Evolutionary conservation across 2,113 vertebrate genomes (phyloP), one percentile per base, ranked within the genome.

Genomic region (Varanus komodoensis): DNA sequence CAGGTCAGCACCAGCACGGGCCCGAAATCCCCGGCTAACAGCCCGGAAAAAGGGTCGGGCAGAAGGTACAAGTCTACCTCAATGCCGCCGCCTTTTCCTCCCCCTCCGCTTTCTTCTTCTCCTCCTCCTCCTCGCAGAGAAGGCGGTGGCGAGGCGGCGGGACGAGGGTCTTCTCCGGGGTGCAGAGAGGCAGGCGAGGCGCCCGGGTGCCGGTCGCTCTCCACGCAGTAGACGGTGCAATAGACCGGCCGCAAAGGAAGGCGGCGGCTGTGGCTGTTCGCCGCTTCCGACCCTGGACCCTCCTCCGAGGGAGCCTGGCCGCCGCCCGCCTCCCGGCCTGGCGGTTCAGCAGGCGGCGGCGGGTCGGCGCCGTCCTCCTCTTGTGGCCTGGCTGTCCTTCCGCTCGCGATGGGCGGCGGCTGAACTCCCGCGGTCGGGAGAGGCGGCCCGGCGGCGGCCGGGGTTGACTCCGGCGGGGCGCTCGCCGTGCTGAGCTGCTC

Each of bases 181-280:
- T 5, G 74, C 6, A 73, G 82, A 14, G 71, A 86, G 38, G 7
- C 89, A 15, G 2, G 38, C n/a, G 74, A 88, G 69, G 84, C 85
- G 5, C 78, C 88, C 85, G 92, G 89, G 11, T 87, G 92, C 84
- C 94, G 82, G 92, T 99, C 98, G 87, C 94, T 97, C 94, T 97
- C 97, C 94, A 97, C 97, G 85, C 97, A 97, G 94, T 97, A 98
- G 19, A 99, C 98, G 0, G 98, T 98, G 96, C 99, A 99, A 71
- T 98, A 98, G 74, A 99, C 96, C 88, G 98, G 98, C 57, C 98
- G 96, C 93, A 96, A 95, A 32, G 93, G 82, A 3, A 93, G 87
- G 27, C 75, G n/a, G 73, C 75, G 95, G 86, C 91, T 94, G 67
- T 92, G 75, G 84, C 85, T 91, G 23, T 27, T 92, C 64, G 86